A percentile compares a stretch with the other conserved stretches of the same genome.
Evolutionary conservation across 2,113 vertebrate genomes (phyloP).

Genomic region (Tenrec ecaudatus): DNA sequence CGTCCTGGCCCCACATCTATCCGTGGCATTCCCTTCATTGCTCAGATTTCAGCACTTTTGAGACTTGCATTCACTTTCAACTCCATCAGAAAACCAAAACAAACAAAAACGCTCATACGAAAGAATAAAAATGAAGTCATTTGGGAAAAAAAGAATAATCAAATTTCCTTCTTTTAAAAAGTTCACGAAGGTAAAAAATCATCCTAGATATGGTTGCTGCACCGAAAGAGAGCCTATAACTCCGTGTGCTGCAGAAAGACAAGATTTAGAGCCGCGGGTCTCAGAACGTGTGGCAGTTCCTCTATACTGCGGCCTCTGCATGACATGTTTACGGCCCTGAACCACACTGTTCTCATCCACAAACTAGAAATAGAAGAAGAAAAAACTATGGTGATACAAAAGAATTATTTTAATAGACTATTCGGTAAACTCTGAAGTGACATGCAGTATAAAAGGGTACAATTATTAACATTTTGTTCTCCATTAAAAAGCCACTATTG

Average conservation of each 20-base stretch:
- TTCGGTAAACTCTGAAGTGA: background rate
- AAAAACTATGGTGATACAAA: background rate
- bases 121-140: background rate
- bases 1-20: too few species aligned
- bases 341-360: slow-evolving; percentile 1
- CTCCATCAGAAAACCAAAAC: background rate
- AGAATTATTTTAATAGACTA: background rate
- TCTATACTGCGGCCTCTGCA: background rate
- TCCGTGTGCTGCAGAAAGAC: background rate
- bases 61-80: background rate
- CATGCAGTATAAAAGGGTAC: background rate
- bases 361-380: slow-evolving; percentile 13
- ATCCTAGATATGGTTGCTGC: too few species aligned
- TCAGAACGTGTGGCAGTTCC: background rate
- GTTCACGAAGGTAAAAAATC: background rate
- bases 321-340: background rate
- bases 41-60: background rate
- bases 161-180: background rate
- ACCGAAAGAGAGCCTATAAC: too few species aligned
- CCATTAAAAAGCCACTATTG: slow-evolving; percentile 7
- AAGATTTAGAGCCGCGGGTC: background rate
- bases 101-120: background rate
- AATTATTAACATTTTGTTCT: slow-evolving; percentile 2
- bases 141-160: background rate
- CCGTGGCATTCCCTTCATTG: too few species aligned